phyloP scores from a whole-genome alignment of 2,888 invertebrate species.

The Onchidella celtica region DNA sequence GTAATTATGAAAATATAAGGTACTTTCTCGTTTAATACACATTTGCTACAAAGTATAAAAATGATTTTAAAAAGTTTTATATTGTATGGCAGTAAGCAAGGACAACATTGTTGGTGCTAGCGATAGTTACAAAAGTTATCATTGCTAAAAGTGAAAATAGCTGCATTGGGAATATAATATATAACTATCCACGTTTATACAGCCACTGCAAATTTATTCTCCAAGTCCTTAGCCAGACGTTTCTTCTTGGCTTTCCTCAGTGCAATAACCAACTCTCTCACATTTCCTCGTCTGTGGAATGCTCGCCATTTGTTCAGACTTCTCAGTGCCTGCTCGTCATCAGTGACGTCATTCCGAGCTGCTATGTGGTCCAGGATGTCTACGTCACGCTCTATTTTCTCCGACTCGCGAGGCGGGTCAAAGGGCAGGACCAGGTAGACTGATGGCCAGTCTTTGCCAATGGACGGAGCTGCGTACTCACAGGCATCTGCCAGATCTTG shows the following conservation, averaged over 20 bases:
- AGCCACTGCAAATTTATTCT: constrained; percentile 61
- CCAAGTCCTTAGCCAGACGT: constrained; percentile 65
- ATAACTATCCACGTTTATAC: constrained; percentile 51
- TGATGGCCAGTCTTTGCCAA: constrained; percentile 71
- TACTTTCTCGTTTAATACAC: not conserved
- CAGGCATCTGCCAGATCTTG: constrained; percentile 67
- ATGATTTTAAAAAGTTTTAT: not conserved
- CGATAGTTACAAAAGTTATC: not conserved
- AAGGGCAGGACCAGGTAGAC: constrained; percentile 73
- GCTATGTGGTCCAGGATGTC: constrained; percentile 68
- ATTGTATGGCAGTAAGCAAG: not conserved
- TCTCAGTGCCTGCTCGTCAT: constrained; percentile 66
- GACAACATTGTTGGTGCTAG: not conserved
- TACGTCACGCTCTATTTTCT: constrained; percentile 64
- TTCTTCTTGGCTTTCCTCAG: constrained; percentile 64
- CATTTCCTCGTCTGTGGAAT: constrained; percentile 64
- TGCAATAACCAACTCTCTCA: constrained; percentile 65
- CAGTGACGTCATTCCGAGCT: constrained; percentile 63
- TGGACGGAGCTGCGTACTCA: constrained; percentile 64
- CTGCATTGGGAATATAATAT: constrained; percentile 25
- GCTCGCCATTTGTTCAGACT: constrained; percentile 74
- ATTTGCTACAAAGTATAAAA: not conserved
- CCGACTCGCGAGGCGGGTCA: constrained; percentile 65
- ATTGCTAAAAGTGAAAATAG: not conserved
- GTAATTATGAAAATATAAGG: too few relatives aligned